Percentiles rank a stretch among this genome's conserved stretches.
Conservation (phyloP, 2,888 invertebrate genomes). For the Drosophila parthenogenetica region DNA sequence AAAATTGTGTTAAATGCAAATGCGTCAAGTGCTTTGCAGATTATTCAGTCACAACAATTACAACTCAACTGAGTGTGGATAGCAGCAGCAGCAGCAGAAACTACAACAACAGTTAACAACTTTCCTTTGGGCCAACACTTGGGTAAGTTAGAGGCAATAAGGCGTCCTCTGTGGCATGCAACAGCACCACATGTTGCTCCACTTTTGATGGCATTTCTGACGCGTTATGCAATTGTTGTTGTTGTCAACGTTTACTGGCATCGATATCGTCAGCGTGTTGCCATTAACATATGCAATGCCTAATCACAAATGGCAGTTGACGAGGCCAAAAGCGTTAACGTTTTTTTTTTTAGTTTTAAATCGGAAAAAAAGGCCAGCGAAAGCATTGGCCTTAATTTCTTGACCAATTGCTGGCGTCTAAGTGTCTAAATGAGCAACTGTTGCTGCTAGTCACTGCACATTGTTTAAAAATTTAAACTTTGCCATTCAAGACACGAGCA, state of each 20-base stretch:
- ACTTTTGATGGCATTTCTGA: conserved; percentile 40
- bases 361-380: conserved; percentile 31
- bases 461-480: conserved; percentile 55
- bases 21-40: conserved; percentile 54
- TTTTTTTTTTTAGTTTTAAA: conserved; percentile 37
- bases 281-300: conserved; percentile 75
- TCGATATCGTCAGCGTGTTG: conserved; percentile 48
- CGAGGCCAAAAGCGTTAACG: conserved; percentile 27
- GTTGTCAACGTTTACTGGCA: conserved; percentile 20
- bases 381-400: conserved; percentile 67
- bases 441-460: conserved; percentile 42
- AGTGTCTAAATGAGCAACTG: conserved; percentile 20
- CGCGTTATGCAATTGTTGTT: conserved; percentile 29
- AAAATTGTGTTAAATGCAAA: conserved; percentile 67
- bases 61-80: conserved; percentile 31
- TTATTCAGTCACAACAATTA: conserved; percentile 31
- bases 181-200: conserved; percentile 39
- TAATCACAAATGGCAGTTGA: conserved; percentile 57
- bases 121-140: conserved; percentile 12
- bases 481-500: conserved; percentile 57
- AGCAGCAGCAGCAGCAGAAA: conserved; percentile 23
- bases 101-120: conserved; percentile 11
- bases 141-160: conserved; percentile 10
- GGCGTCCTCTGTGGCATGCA: conserved; percentile 14
- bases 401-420: conserved; percentile 21